Evolutionary conservation across 2,797 vertebrate genomes (phyloP).

Genomic region (Acanthis flammea): DNA sequence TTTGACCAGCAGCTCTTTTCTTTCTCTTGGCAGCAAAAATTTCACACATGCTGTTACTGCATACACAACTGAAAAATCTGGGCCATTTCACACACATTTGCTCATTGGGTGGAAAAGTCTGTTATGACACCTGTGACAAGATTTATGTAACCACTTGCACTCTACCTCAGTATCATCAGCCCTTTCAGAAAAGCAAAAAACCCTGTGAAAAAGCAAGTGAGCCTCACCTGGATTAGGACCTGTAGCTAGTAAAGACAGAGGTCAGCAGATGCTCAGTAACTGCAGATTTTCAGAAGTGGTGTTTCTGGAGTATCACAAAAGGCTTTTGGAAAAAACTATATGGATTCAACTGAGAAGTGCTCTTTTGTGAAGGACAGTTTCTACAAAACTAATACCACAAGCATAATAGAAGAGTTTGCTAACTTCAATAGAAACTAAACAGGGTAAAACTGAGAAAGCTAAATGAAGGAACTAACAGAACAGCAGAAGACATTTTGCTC

Average conservation of each 20-base stretch:
- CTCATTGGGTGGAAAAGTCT: neutral
- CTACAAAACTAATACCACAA: neutral
- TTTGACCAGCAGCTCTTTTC: neutral
- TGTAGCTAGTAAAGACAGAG: neutral
- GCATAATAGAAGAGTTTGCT: neutral
- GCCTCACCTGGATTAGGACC: neutral
- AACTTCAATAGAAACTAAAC: neutral
- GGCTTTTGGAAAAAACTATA: neutral
- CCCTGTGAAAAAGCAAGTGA: neutral
- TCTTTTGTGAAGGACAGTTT: neutral
- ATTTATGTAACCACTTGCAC: neutral
- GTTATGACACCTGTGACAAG: neutral
- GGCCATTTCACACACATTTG: neutral
- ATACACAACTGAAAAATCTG: neutral
- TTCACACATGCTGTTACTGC: neutral
- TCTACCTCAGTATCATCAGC: neutral
- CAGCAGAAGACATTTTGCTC: neutral
- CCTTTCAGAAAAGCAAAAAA: neutral
- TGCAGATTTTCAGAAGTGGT: neutral
- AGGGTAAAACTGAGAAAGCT: neutral
- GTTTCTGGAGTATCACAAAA: neutral
- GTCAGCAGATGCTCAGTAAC: neutral
- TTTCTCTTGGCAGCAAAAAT: neutral
- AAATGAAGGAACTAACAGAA: neutral
- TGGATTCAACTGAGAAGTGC: neutral